A percentile compares a stretch with the other conserved stretches of the same genome.
These are phyloP conservation scores for Ophion obscuratus DNA, from an alignment of 2,888 invertebrate genomes.

Conservation along the genomic window DNA sequence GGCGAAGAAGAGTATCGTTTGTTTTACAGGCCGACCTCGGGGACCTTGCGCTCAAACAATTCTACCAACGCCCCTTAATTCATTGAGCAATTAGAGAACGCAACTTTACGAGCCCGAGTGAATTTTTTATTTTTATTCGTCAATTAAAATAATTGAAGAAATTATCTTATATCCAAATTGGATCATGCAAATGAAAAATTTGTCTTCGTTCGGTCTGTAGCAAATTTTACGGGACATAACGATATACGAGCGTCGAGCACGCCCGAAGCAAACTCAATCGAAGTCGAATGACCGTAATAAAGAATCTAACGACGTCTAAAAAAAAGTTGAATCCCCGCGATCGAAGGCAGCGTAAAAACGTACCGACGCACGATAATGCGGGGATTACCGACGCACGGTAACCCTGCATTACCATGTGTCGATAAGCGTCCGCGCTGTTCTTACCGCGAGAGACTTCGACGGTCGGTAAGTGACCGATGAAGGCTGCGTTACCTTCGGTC, in stretches of 20 bases:
- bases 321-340: neutral
- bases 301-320: neutral
- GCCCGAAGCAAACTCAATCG: neutral
- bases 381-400: neutral
- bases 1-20: conserved; percentile 17
- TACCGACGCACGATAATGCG: neutral
- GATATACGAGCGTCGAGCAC: neutral
- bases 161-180: neutral
- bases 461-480: neutral
- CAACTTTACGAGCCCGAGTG: neutral
- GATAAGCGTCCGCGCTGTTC: neutral
- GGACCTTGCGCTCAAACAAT: conserved; percentile 10
- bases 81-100: conserved; percentile 18
- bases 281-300: neutral
- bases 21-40: neutral
- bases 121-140: neutral
- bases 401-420: neutral
- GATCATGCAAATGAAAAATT: neutral
- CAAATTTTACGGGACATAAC: neutral
- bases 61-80: neutral
- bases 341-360: neutral
- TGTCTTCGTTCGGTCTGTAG: neutral
- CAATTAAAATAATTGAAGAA: neutral
- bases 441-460: neutral
- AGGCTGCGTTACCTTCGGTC: neutral